A percentile compares a stretch with the other conserved stretches of the same genome.
phyloP scores from a whole-genome alignment of 2,113 vertebrate genomes.

The Turnix velox region DNA sequence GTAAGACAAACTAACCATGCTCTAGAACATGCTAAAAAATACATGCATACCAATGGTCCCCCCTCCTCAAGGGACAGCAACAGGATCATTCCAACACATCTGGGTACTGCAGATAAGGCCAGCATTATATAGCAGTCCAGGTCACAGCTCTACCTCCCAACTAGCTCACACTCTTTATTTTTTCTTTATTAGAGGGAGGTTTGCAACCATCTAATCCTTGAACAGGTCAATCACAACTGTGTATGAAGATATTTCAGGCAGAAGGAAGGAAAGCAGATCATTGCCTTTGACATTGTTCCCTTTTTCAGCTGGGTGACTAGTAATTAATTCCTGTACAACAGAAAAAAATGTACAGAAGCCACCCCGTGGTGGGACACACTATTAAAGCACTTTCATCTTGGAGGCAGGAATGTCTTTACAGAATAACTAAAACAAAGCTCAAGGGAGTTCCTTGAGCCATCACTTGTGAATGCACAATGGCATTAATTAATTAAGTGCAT shows the following conservation, averaged over 20 bases:
- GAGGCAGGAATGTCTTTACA: neutral
- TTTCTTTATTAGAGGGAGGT: neutral
- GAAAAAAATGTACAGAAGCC: conserved; percentile 14
- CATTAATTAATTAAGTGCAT: neutral
- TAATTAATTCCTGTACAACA: conserved; percentile 22
- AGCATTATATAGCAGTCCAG: neutral
- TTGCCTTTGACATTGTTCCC: neutral
- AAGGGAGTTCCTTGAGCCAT: neutral
- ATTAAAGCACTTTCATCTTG: conserved; percentile 5
- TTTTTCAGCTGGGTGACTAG: neutral
- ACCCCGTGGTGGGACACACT: neutral
- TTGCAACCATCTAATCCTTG: neutral
- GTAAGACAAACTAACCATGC: neutral
- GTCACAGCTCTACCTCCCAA: neutral
- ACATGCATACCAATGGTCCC: neutral
- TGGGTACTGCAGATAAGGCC: neutral
- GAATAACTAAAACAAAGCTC: conserved; percentile 32
- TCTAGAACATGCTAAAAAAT: neutral
- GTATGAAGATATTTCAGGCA: neutral
- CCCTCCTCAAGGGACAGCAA: neutral
- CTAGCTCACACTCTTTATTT: too few species aligned
- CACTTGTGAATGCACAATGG: conserved; percentile 5
- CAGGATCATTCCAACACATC: neutral
- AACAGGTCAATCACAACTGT: neutral
- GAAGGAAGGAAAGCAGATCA: neutral